Evolutionary conservation across 2,888 invertebrate species (phyloP).

Genomic region (Philaethria dido): DNA sequence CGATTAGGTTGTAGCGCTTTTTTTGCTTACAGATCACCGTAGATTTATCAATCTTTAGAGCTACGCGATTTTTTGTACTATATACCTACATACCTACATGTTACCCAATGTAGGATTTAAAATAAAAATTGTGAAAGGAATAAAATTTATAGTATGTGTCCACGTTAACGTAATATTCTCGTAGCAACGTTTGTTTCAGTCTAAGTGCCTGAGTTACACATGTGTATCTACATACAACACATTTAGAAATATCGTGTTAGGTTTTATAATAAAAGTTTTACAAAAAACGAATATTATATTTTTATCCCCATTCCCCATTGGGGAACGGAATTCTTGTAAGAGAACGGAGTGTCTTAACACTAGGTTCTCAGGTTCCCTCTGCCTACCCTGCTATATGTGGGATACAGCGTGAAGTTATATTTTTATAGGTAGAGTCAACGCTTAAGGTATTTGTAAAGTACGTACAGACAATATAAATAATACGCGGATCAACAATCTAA

Average conservation of each 20-base stretch:
- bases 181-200: conserved; percentile 22
- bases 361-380: too few relatives aligned
- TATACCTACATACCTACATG: conserved; percentile 23
- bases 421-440: too few relatives aligned
- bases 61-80: conserved; percentile 48
- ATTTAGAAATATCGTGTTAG: not conserved
- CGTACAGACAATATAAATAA: too few relatives aligned
- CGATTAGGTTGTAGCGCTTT: conserved; percentile 81
- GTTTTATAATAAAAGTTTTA: not conserved
- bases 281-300: too few relatives aligned
- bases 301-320: too few relatives aligned
- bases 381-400: too few relatives aligned
- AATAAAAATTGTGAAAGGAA: conserved; percentile 5
- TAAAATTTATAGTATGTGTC: conserved; percentile 12
- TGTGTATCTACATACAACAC: not conserved
- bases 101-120: conserved; percentile 17
- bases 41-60: conserved; percentile 74
- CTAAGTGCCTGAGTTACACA: conserved; percentile 16
- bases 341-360: too few relatives aligned
- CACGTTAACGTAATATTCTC: conserved; percentile 19
- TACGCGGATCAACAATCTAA: too few relatives aligned
- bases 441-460: too few relatives aligned
- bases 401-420: too few relatives aligned
- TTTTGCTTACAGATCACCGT: conserved; percentile 75
- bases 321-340: too few relatives aligned